Percentiles rank a stretch among this genome's conserved stretches.
These are phyloP conservation scores for Cecidostiba fungosa DNA, from an alignment of 2,888 invertebrate species.

Conservation along the genomic window DNA sequence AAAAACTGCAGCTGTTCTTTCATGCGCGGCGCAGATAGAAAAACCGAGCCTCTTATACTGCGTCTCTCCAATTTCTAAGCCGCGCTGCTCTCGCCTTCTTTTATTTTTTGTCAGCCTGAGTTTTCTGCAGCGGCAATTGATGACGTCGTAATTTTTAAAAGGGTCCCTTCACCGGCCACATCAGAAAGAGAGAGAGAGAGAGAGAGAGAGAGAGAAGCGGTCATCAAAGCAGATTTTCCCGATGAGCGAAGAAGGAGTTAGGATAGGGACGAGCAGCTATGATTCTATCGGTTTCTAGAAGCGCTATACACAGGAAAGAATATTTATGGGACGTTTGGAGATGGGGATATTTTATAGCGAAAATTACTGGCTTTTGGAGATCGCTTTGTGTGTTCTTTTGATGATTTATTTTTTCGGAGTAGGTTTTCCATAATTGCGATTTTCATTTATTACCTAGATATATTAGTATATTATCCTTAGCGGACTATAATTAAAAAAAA, in stretches of 20 bases:
- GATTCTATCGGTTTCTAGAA: not conserved
- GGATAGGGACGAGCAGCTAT: too few species aligned
- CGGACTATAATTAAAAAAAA: too few species aligned
- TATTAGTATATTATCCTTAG: too few species aligned
- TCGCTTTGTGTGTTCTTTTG: too few species aligned
- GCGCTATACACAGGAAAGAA: not conserved
- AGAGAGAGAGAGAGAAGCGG: not conserved
- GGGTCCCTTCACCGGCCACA: not conserved
- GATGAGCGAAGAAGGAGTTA: not conserved
- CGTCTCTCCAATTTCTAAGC: slow-evolving; percentile 40
- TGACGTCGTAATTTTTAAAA: slow-evolving; percentile 60
- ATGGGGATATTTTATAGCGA: too few species aligned
- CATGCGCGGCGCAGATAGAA: slow-evolving; percentile 4
- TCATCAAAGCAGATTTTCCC: slow-evolving; percentile 44
- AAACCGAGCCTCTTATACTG: not conserved
- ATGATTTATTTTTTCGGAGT: too few species aligned
- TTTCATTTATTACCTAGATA: too few species aligned
- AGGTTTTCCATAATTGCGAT: too few species aligned
- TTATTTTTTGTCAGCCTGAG: slow-evolving; percentile 3
- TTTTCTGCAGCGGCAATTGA: slow-evolving; percentile 60
- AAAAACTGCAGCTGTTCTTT: slow-evolving; percentile 9
- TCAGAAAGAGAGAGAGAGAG: too few species aligned
- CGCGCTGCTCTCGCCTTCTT: not conserved
- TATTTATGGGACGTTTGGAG: too few species aligned
- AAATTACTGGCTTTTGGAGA: too few species aligned